Evolutionary conservation across 2,113 vertebrate species (phyloP), one percentile per base, ranked within the genome.

Genomic region (Romanogobio albipinnatus): DNA sequence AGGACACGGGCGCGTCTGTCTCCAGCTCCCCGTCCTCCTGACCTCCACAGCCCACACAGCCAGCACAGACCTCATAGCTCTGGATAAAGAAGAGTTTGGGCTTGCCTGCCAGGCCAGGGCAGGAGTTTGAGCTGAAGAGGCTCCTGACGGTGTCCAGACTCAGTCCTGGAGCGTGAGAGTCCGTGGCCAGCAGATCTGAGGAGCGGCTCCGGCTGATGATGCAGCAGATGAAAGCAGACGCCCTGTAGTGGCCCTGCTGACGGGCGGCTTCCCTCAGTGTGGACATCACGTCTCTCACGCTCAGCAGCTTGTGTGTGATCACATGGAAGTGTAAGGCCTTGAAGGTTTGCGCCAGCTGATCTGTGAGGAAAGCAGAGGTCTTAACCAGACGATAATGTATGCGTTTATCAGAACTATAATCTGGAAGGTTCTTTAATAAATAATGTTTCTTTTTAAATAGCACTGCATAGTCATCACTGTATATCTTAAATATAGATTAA

Each of bases 81-180:
- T 98, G 97, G 91, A 99, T 94, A 84, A 99, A 99, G 91, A 99
- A 99, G 62, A 99, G 93, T 76, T 99, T 98, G 0, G 98, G 98
- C 87, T 99, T 99, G 74, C 96, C 97, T 0, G 89, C 74, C 87
- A 99, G 93, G 47, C 78, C 88, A 8, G 94, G 95, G 83, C 97
- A 99, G 0, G 3, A 43, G 0, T 95, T 92, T 1, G 93, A 92
- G 13, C 87, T 94, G 71, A 99, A 98, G 29, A 95, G 92, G 9
- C 81, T 88, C 75, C 92, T 94, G 88, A 99, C 59, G 0, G 1
- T 43, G 26, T 96, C 93, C 84, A 95, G 86, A 39, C 90, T 64
- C 33, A 97, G 88, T 10, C 94, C 95, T 0, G 61, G 26, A 8
- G 36, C 62, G 1, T 79, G 15, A 0, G 56, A 33, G 73, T 97